A percentile compares a stretch with the other conserved stretches of the same genome.
Conservation (phyloP, 2,113 vertebrate species). For the Myiagra hebetior region DNA sequence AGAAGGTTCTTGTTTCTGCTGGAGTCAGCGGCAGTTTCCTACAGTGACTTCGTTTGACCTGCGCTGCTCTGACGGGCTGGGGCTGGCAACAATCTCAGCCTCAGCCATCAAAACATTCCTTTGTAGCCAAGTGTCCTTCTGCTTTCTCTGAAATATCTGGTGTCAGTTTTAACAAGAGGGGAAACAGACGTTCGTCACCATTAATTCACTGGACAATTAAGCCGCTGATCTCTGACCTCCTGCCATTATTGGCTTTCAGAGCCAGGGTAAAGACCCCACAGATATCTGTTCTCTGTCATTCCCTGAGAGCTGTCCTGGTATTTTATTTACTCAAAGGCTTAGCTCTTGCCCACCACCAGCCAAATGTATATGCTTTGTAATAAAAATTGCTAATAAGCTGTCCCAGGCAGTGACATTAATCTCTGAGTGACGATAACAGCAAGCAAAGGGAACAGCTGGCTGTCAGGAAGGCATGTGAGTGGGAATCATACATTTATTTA, state of each 20-base stretch:
- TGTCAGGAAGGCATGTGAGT: neutral
- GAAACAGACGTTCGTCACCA: slow-evolving; percentile 60
- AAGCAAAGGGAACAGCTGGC: slow-evolving; percentile 18
- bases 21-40: neutral
- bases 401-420: neutral
- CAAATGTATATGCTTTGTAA: slow-evolving; percentile 1
- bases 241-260: slow-evolving; percentile 47
- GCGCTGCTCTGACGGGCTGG: neutral
- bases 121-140: slow-evolving; percentile 40
- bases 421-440: neutral
- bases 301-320: neutral
- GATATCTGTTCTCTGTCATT: slow-evolving; percentile 62
- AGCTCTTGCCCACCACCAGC: slow-evolving; percentile 40
- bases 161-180: slow-evolving; percentile 59
- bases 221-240: slow-evolving; percentile 36
- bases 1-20: neutral
- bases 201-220: slow-evolving; percentile 59
- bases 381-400: slow-evolving; percentile 35
- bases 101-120: slow-evolving; percentile 50
- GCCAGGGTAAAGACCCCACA: slow-evolving; percentile 16
- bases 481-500: neutral
- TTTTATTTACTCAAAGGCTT: slow-evolving; percentile 51
- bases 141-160: slow-evolving; percentile 58
- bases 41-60: neutral
- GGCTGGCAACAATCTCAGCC: slow-evolving; percentile 33